A percentile compares a stretch with the other conserved stretches of the same genome.
Conservation (phyloP, 2,113 vertebrate species). For the Nannobrachium achirus region DNA sequence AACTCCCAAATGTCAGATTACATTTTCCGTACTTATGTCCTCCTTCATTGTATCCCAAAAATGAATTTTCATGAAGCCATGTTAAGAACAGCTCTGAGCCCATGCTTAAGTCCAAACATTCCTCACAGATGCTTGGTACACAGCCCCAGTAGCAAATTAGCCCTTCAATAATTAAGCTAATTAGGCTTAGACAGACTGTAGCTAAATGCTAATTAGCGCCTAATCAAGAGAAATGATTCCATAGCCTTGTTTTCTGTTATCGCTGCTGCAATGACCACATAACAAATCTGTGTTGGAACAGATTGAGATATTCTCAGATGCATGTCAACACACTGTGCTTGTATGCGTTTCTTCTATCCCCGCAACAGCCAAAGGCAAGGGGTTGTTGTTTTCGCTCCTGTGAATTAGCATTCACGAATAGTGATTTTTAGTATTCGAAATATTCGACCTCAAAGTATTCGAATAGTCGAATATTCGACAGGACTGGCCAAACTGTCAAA, state of each 20-base stretch:
- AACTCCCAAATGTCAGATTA: neutral
- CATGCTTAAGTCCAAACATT: conserved; percentile 57
- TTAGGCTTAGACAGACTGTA: conserved; percentile 71
- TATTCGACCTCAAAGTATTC: no score
- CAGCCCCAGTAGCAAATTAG: conserved; percentile 61
- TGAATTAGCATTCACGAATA: no score
- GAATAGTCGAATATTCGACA: no score
- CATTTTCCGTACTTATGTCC: neutral
- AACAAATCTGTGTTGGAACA: conserved; percentile 43
- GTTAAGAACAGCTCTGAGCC: conserved; percentile 27
- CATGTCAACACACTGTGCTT: conserved; percentile 9
- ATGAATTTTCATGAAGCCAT: conserved; percentile 33
- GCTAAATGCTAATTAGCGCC: conserved; percentile 69
- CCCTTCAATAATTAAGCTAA: conserved; percentile 70
- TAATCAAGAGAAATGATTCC: conserved; percentile 72
- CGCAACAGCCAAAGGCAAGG: no score
- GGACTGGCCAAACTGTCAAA: no score
- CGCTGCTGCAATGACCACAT: conserved; percentile 54
- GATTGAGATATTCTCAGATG: conserved; percentile 42
- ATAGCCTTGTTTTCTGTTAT: conserved; percentile 65
- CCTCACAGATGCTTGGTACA: conserved; percentile 43
- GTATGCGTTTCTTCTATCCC: no score
- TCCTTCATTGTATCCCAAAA: conserved; percentile 8
- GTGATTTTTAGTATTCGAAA: no score
- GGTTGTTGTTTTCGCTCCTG: no score